Evolutionary conservation across 1,140 invertebrate genomes (phyloP).

Genomic region (Neoseiulus cucumeris): DNA sequence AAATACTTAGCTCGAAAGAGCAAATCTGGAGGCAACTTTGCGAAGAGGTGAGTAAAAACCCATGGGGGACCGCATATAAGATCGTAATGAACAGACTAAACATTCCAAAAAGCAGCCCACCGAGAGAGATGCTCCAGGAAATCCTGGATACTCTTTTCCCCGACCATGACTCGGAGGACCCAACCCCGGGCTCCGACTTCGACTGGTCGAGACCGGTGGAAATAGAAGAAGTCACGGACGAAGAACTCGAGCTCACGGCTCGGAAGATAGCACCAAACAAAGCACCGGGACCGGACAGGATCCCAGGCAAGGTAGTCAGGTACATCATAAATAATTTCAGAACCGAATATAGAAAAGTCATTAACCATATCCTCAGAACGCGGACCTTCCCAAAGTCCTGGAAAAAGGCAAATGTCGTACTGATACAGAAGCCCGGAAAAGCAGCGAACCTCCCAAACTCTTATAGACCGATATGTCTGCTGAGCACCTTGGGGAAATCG

Average conservation of each 20-base stretch:
- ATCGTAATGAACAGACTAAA: neutral
- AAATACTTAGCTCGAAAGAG: no score
- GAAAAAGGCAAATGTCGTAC: neutral
- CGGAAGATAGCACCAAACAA: neutral
- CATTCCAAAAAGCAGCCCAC: neutral
- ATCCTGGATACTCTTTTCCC: neutral
- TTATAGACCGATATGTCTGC: neutral
- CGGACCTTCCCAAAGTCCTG: neutral
- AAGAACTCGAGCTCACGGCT: neutral
- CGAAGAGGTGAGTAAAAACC: neutral
- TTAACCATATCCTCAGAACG: neutral
- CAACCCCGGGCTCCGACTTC: neutral
- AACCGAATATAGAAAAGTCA: neutral
- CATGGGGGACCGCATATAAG: neutral
- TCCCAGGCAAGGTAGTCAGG: neutral
- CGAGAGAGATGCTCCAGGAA: neutral
- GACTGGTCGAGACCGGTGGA: neutral
- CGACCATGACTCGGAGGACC: neutral
- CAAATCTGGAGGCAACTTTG: neutral
- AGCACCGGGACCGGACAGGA: neutral
- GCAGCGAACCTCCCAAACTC: neutral
- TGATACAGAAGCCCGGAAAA: neutral
- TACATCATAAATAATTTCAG: neutral
- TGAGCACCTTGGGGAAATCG: neutral
- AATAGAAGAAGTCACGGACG: neutral